Evolutionary conservation across 1,140 invertebrate genomes (phyloP).

Genomic region (Neoseiulus cucumeris): DNA sequence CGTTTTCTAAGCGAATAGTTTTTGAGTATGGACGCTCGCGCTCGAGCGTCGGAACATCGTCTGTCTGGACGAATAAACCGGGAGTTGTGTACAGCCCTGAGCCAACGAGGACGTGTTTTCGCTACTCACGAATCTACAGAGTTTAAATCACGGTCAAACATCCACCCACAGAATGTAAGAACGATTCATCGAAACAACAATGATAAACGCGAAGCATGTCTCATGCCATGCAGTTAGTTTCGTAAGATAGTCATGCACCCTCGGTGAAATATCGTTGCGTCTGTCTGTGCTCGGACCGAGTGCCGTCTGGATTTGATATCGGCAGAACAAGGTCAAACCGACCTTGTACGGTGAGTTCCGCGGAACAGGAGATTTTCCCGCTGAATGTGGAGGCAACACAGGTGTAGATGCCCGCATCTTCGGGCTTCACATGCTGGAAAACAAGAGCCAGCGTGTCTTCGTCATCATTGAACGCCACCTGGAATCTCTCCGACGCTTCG

Average conservation of each 20-base stretch:
- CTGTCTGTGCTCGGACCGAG: background rate
- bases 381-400: conserved; percentile 77
- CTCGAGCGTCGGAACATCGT: too few species aligned
- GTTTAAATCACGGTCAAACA: too few species aligned
- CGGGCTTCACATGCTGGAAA: conserved; percentile 77
- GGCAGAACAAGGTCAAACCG: conserved; percentile 15
- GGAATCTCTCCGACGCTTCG: conserved; percentile 76
- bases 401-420: conserved; percentile 81
- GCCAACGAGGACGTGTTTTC: too few species aligned
- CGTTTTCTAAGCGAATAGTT: too few species aligned
- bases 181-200: too few species aligned
- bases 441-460: conserved; percentile 74
- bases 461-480: conserved; percentile 70
- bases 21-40: too few species aligned
- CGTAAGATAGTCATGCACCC: background rate
- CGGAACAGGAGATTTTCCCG: conserved; percentile 78
- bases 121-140: too few species aligned
- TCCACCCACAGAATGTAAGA: too few species aligned
- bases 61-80: too few species aligned
- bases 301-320: too few species aligned
- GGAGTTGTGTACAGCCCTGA: too few species aligned
- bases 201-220: too few species aligned
- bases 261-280: background rate
- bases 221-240: background rate
- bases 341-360: conserved; percentile 74